Base-by-base conservation (phyloP, 2,113 vertebrate species). In the Pseudorasbora parva region DNA sequence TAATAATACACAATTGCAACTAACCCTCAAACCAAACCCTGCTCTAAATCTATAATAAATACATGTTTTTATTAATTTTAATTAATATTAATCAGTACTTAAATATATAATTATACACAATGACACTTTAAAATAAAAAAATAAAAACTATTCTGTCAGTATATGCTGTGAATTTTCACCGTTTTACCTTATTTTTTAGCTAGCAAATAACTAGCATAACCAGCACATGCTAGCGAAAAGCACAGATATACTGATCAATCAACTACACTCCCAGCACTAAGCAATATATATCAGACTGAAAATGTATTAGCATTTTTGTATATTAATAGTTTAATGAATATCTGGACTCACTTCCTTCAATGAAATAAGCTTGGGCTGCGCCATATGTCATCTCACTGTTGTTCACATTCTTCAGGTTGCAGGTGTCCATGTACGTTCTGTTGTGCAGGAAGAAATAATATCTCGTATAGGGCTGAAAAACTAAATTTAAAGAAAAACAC, bases 301-400 rank as follows among this genome's bases (percentile, higher is more conserved):
- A 19, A 14, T 45, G 2, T 17, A 33, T 45, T 15, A 72, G 41
- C 21, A 27, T 8, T 21, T 56, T 0, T 49, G 15, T 27, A 51
- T 69, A 84, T 49, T 25, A 68, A 21, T 33, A 54, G 27, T 19
- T 59, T 8, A 19, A 17, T 49, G 30, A 56, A 27, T 78, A 80
- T 57, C 21, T 27, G 21, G 57, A 85, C 94, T 92, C 90, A 96
- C 95, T 81, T 94, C 94, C 95, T 95, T 95, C 93, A 19, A 56
- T 21, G 74, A 88, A 85, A 47, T 94, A 95, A 81, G 92, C 92
- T 37, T 91, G 91, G 3, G 91, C 87, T 4, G 88, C 88, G 87
- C 91, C 94, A 33, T 92, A 91, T 43, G 93, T 94, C 80, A 27
- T 80, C 85, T 96, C 94, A 1, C 92, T 91, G 88, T 90, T 62